phyloP scores from a whole-genome alignment of 53 echinoderm and acorn worm genomes.

The Hippasteria phrygiana region DNA sequence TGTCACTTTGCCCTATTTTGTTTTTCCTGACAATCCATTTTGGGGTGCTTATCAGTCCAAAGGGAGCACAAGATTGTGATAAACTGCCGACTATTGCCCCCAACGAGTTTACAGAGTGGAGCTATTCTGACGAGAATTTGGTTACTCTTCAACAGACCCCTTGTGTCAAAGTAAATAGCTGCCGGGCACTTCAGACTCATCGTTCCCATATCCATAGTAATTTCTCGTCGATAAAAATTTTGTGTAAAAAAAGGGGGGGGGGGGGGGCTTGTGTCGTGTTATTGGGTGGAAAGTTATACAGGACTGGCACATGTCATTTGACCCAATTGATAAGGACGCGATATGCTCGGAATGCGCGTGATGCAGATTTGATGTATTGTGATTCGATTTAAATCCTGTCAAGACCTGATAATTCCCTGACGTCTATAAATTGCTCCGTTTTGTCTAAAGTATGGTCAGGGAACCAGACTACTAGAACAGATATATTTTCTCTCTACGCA shows the following conservation, averaged over 20 bases:
- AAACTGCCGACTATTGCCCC: constrained; percentile 10
- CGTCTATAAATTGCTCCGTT: too few relatives aligned
- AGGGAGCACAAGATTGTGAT: not conserved
- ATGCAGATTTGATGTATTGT: not conserved
- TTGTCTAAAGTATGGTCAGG: too few relatives aligned
- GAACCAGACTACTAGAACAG: too few relatives aligned
- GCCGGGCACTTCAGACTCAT: not conserved
- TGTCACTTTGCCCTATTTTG: not conserved
- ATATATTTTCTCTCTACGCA: too few relatives aligned
- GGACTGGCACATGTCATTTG: not conserved
- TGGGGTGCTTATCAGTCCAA: not conserved
- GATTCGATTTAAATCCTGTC: too few relatives aligned
- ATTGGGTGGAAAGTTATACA: not conserved
- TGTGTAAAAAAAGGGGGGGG: not conserved
- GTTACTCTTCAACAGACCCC: constrained; percentile 1
- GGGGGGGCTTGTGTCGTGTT: not conserved
- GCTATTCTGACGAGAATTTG: not conserved
- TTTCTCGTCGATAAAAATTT: not conserved
- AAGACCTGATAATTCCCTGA: too few relatives aligned
- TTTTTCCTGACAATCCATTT: not conserved
- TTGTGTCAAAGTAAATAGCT: constrained; percentile 28
- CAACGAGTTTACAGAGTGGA: not conserved
- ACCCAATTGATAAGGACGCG: not conserved
- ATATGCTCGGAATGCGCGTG: not conserved
- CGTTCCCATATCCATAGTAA: not conserved